A percentile compares a stretch with the other conserved stretches of the same genome.
Evolutionary conservation across 2,797 vertebrate genomes (phyloP).

Genomic region (Phataginus tricuspis): DNA sequence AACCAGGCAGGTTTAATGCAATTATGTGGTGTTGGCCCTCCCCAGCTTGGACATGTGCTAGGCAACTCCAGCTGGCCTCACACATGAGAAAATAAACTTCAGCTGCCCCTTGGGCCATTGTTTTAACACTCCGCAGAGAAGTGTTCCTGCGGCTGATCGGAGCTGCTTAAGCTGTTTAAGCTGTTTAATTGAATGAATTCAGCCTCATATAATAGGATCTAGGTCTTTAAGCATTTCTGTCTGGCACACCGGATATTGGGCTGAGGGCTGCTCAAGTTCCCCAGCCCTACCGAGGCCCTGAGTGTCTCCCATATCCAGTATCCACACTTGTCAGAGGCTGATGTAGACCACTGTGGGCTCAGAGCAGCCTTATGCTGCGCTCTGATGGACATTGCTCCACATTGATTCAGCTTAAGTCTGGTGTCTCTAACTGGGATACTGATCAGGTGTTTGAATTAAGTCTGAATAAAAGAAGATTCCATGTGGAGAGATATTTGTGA

Average conservation of each 20-base stretch:
- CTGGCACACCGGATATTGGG: slow-evolving; percentile 86
- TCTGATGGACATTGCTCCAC: neutral
- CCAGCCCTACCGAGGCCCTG: slow-evolving; percentile 72
- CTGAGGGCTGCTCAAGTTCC: slow-evolving; percentile 80
- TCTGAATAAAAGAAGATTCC: slow-evolving; percentile 23
- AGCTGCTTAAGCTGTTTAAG: slow-evolving; percentile 86
- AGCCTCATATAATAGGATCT: slow-evolving; percentile 85
- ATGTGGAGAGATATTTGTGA: neutral
- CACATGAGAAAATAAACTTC: slow-evolving; percentile 81
- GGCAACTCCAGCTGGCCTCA: slow-evolving; percentile 82
- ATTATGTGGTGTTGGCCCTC: slow-evolving; percentile 81
- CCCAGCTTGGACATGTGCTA: slow-evolving; percentile 76
- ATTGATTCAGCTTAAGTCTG: neutral
- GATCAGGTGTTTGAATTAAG: neutral
- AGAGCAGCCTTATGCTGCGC: neutral
- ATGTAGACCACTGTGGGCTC: neutral
- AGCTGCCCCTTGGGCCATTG: slow-evolving; percentile 81
- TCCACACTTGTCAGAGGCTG: neutral
- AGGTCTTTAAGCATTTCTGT: slow-evolving; percentile 81
- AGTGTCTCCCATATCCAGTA: neutral
- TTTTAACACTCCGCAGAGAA: slow-evolving; percentile 83
- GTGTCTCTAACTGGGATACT: neutral
- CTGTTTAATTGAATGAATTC: slow-evolving; percentile 87
- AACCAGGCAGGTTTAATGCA: slow-evolving; percentile 84
- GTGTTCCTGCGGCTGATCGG: slow-evolving; percentile 81